phyloP scores from a whole-genome alignment of 2,113 vertebrate species.

The Rousettus leschenaultii region DNA sequence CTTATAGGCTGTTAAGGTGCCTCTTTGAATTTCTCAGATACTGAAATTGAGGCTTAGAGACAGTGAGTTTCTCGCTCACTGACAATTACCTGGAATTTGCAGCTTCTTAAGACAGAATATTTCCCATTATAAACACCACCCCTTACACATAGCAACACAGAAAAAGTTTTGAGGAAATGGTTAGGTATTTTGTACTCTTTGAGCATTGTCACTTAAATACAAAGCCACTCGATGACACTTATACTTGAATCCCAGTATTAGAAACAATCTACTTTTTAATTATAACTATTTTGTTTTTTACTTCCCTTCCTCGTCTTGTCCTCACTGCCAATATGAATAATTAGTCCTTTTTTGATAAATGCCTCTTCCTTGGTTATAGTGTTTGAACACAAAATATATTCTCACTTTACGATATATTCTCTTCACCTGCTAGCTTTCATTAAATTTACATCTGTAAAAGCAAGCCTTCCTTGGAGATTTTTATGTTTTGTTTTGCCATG shows the following conservation, averaged over 20 bases:
- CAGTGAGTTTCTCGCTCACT: background rate
- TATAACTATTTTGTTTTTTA: background rate
- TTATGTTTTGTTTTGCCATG: conserved; percentile 60
- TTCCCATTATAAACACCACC: background rate
- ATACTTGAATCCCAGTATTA: background rate
- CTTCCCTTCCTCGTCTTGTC: background rate
- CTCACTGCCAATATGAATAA: conserved; percentile 41
- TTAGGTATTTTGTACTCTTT: background rate
- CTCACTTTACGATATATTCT: conserved; percentile 19
- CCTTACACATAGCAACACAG: background rate
- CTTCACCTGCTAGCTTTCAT: conserved; percentile 41
- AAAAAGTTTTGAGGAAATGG: background rate
- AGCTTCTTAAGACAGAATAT: background rate
- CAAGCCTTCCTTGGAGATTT: background rate
- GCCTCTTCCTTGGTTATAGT: conserved; percentile 12
- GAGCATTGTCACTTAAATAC: background rate
- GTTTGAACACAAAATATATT: background rate
- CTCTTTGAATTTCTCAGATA: background rate
- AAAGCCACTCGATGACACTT: background rate
- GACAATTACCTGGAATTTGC: background rate
- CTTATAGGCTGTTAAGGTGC: background rate
- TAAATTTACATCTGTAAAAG: conserved; percentile 35
- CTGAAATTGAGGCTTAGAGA: background rate
- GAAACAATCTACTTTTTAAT: conserved; percentile 32
- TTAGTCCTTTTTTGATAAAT: conserved; percentile 14